phyloP scores from a whole-genome alignment of 92 coral and sea anemone species.

The Heliopora coerulea region DNA sequence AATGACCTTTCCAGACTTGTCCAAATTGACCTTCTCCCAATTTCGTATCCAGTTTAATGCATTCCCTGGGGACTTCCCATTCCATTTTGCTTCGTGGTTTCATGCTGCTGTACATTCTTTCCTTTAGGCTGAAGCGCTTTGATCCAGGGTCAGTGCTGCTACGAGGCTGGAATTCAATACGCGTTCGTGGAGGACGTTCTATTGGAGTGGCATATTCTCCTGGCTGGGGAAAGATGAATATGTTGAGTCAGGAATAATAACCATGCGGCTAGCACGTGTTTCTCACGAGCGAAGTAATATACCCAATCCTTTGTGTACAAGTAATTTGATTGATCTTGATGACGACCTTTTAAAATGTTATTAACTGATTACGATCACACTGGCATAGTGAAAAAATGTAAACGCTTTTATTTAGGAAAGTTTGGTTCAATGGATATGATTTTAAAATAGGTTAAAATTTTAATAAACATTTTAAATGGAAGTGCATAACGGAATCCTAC shows the following conservation, averaged over 20 bases:
- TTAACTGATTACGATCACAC: too few species aligned
- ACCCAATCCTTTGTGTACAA: too few species aligned
- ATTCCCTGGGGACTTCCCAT: constrained; percentile 86
- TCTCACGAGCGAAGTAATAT: too few species aligned
- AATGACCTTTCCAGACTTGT: constrained; percentile 68
- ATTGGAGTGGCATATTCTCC: background rate
- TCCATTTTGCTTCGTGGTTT: constrained; percentile 40
- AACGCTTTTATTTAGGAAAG: background rate
- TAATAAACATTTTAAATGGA: too few species aligned
- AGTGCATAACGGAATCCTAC: too few species aligned
- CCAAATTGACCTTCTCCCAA: constrained; percentile 94
- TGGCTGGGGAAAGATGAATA: background rate
- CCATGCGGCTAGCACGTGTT: too few species aligned
- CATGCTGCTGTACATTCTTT: constrained; percentile 1
- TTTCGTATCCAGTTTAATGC: constrained; percentile 57
- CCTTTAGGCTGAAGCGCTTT: constrained; percentile 22
- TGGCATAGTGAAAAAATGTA: too few species aligned
- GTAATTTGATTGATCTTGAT: too few species aligned
- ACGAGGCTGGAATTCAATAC: constrained; percentile 30
- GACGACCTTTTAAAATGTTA: too few species aligned
- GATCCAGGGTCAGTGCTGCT: constrained; percentile 11
- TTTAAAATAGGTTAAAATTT: too few species aligned
- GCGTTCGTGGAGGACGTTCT: constrained; percentile 6
- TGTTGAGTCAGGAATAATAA: too few species aligned
- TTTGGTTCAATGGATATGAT: too few species aligned